phyloP scores from a whole-genome alignment of 2,888 invertebrate species.

The Eupeodes luniger region DNA sequence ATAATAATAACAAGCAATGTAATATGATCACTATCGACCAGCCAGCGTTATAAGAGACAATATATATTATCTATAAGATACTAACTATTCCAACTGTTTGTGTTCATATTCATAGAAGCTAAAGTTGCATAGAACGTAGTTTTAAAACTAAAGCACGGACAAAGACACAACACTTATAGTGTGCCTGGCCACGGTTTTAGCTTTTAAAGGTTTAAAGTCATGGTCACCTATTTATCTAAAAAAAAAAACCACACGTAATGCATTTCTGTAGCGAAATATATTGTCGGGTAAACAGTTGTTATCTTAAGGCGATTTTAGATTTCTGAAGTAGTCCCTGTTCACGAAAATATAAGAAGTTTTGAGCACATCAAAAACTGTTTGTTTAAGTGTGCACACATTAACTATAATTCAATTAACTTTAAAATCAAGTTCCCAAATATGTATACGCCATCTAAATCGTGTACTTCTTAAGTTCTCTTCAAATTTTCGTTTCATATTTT shows the following conservation, averaged over 20 bases:
- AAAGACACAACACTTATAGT: constrained; percentile 6
- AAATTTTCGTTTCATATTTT: neutral
- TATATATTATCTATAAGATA: neutral
- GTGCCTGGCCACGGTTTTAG: constrained; percentile 26
- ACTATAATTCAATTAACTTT: too few relatives aligned
- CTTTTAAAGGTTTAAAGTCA: constrained; percentile 69
- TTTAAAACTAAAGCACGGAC: neutral
- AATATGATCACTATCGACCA: constrained; percentile 53
- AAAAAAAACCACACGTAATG: constrained; percentile 31
- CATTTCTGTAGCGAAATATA: constrained; percentile 19
- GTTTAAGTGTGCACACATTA: too few relatives aligned
- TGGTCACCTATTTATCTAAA: constrained; percentile 60
- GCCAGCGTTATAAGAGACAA: too few relatives aligned
- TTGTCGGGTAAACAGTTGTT: constrained; percentile 14
- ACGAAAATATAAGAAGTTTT: neutral
- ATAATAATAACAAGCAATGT: constrained; percentile 33
- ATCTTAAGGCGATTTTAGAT: constrained; percentile 18
- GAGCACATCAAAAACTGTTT: too few relatives aligned
- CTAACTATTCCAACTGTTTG: constrained; percentile 5
- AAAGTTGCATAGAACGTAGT: neutral
- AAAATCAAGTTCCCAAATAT: too few relatives aligned
- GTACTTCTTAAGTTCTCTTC: neutral
- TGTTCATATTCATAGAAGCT: neutral
- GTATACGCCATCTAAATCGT: too few relatives aligned
- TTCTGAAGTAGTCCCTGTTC: constrained; percentile 1